Base-by-base conservation (phyloP, 2,113 vertebrate species). In the Xyrauchen texanus region DNA sequence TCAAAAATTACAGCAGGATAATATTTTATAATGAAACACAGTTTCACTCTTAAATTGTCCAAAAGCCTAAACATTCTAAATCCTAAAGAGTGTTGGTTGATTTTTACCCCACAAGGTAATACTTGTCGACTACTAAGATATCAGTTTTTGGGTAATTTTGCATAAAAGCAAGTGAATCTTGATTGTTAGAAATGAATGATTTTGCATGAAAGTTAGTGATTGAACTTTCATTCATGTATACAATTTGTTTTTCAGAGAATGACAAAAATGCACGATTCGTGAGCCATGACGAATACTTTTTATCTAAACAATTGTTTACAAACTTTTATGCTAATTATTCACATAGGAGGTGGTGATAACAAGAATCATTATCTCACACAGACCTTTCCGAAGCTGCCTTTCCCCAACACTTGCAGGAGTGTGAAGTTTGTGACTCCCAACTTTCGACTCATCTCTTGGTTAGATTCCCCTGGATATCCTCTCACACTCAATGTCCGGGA, bases 351-450 rank as follows among this genome's bases (percentile, higher is more conserved):
- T 13, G 3, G 53, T 55, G 53, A 4, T 4, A 12, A 4, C 53
- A 55, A 10, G 13, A 57, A n/a, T 4, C 11, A 53, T 58, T 58
- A 52, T 55, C 63, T 46, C 55, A 61, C 52, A 74, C 84, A 61
- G 51, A 98, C 98, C 95, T 99, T 99, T 85, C 97, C 98, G 84
- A 99, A 99, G 87, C 98, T 99, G 81, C 98, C 98, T 78, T 99
- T 99, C 21, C 98, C 98, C 47, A 99, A 80, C 0, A 99, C 96
- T 76, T 97, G 95, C 74, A 99, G 92, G 83, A 99, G 98, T 0
- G 93, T 94, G 77, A 99, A 96, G 88, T 97, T 92, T 42, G 93
- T 86, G 47, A 99, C 93, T 53, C 95, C 95, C 4, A 96, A 86
- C 3, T 4, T 66, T 1, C 65, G 82, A 45, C 83, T 85, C 4